phyloP scores from a whole-genome alignment of 2,888 invertebrate species.

The Pteria penguin region DNA sequence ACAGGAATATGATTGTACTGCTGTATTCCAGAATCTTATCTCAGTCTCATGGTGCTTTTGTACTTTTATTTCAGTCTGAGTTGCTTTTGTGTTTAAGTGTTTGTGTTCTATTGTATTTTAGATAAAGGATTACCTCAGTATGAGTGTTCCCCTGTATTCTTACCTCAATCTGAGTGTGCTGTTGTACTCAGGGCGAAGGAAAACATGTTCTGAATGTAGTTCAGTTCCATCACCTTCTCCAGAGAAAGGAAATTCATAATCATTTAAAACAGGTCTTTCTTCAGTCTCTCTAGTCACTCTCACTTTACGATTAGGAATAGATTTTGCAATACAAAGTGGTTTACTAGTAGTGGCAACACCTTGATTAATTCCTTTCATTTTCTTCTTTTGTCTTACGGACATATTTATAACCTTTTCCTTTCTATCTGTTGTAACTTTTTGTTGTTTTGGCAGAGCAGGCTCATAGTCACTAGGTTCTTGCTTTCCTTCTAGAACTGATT shows the following conservation, averaged over 20 bases:
- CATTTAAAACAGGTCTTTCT: constrained; percentile 46
- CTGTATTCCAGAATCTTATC: too few species aligned
- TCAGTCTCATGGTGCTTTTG: too few species aligned
- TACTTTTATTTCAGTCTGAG: too few species aligned
- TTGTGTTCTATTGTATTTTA: too few species aligned
- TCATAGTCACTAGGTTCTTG: not conserved
- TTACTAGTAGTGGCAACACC: not conserved
- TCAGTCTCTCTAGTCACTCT: constrained; percentile 63
- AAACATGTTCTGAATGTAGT: constrained; percentile 64
- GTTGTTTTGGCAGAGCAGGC: constrained; percentile 10
- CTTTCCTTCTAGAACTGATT: not conserved
- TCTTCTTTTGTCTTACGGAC: not conserved
- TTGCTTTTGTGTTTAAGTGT: too few species aligned
- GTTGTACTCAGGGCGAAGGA: constrained; percentile 74
- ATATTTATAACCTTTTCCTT: not conserved
- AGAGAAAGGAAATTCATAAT: constrained; percentile 67
- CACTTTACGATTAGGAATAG: constrained; percentile 50
- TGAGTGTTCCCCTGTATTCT: too few species aligned
- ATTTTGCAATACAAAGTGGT: constrained; percentile 16
- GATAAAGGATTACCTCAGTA: too few species aligned
- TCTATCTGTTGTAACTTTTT: not conserved
- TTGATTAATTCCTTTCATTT: constrained; percentile 5
- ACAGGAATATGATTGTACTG: too few species aligned
- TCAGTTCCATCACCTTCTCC: constrained; percentile 31
- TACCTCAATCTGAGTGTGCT: constrained; percentile 66